Percentiles rank a stretch among this genome's conserved stretches.
These are phyloP conservation scores for Aradophagus sp. DNA, from an alignment of 1,140 invertebrate species.

Conservation along the genomic window DNA sequence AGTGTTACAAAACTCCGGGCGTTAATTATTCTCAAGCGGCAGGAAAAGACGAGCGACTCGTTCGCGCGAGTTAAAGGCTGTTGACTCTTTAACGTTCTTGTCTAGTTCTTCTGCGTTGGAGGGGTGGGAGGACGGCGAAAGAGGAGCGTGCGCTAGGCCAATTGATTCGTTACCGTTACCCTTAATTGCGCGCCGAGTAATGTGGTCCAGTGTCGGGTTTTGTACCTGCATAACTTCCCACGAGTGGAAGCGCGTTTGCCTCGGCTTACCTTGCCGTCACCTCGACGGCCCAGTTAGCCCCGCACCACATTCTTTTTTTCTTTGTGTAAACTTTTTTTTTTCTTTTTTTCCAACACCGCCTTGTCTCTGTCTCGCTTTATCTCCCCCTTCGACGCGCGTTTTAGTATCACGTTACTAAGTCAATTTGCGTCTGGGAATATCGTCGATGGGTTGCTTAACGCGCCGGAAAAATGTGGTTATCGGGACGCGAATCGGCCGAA, in stretches of 20 bases:
- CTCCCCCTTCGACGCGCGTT: conserved; percentile 5
- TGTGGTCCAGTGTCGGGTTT: conserved; percentile 32
- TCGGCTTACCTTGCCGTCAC: conserved; percentile 10
- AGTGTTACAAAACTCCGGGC: too few species aligned
- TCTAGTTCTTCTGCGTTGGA: conserved; percentile 19
- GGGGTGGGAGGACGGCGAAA: neutral
- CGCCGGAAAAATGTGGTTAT: conserved; percentile 29
- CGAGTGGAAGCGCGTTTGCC: conserved; percentile 3
- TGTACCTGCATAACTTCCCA: conserved; percentile 40
- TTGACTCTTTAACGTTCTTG: conserved; percentile 42
- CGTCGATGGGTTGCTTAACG: conserved; percentile 21
- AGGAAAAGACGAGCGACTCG: too few species aligned
- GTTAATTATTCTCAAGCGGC: too few species aligned
- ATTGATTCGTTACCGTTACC: conserved; percentile 61
- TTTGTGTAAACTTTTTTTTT: too few species aligned
- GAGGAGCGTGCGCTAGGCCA: conserved; percentile 10
- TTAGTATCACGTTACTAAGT: conserved; percentile 58
- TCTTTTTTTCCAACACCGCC: too few species aligned
- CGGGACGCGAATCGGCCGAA: conserved; percentile 18
- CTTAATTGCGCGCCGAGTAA: conserved; percentile 58
- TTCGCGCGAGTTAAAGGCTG: conserved; percentile 37
- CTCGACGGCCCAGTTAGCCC: conserved; percentile 19
- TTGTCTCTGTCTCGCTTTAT: too few species aligned
- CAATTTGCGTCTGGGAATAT: conserved; percentile 59
- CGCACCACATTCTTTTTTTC: conserved; percentile 7